Evolutionary conservation across 2,113 vertebrate species (phyloP), one percentile per base, ranked within the genome.

Genomic region (Macrotus californicus): DNA sequence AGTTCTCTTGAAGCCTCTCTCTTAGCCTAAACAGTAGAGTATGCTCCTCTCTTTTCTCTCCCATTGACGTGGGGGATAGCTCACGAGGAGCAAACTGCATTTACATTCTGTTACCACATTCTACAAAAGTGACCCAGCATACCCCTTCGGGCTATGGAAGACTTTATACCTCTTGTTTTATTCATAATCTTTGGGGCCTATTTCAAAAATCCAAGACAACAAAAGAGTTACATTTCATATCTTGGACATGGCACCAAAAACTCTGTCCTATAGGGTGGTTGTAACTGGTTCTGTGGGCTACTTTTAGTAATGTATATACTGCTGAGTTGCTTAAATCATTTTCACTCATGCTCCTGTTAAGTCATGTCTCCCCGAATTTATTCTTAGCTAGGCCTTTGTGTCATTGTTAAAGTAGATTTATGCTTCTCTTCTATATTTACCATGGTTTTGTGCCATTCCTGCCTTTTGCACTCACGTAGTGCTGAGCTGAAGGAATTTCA

Each of bases 351-450:
- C 43, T 67, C 52, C 73, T 73, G 12, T 48, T 39, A 75, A 92
- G 21, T 73, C 59, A 72, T 10, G 6, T 61, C 67, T 93, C 19
- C 31, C 18, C 31, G 46, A 21, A 85, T 85, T 81, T 86, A 54
- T 85, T 88, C 73, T 93, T 82, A 94, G 39, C 69, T 93, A 52
- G 39, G 59, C 89, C 41, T 86, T 93, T 43, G 5, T 87, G 43
- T 73, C 69, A 61, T 9, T 75, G 89, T 95, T 69, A 54, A 83
- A 70, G 50, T 50, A 76, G 36, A 92, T 76, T 80, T 93, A 41
- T 80, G 15, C n/a, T 56, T 43, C 56, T 93, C 52, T 93, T 81
- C 50, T 31, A 5, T 80, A 26, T 85, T 80, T 84, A 19, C 11
- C n/a, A 29, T 39, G 39, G 50, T 34, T n/a, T n/a, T 64, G 46